phyloP scores from a whole-genome alignment of 1,140 invertebrate species.

The Thrips palmi region DNA sequence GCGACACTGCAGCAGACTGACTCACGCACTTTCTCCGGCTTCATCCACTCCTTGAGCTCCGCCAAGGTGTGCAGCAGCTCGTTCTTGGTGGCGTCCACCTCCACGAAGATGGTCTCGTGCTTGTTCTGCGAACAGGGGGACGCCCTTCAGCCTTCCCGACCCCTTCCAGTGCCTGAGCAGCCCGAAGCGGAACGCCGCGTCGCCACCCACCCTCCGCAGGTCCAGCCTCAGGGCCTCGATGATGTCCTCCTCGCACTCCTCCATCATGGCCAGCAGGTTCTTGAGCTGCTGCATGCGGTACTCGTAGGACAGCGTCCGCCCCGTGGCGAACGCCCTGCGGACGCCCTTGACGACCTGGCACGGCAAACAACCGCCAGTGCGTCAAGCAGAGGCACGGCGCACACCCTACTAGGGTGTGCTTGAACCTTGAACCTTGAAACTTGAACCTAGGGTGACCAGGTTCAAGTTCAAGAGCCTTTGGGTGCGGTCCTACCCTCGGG shows the following conservation, averaged over 20 bases:
- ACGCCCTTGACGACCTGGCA: conserved; percentile 43
- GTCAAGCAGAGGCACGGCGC: no score
- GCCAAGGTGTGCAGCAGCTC: conserved; percentile 41
- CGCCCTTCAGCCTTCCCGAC: no score
- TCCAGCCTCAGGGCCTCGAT: conserved; percentile 57
- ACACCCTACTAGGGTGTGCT: no score
- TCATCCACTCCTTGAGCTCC: conserved; percentile 46
- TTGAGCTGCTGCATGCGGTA: conserved; percentile 66
- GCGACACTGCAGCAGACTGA: not conserved
- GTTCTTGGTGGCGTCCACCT: conserved; percentile 44
- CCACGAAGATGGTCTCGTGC: conserved; percentile 43
- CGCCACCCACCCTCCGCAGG: conserved; percentile 42
- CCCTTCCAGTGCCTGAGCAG: no score
- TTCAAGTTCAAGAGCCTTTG: no score
- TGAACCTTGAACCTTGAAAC: no score
- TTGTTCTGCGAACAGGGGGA: conserved; percentile 40
- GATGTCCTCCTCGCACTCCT: conserved; percentile 58
- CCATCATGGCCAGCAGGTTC: conserved; percentile 48
- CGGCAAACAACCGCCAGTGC: no score
- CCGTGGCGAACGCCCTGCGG: conserved; percentile 39
- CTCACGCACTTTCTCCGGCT: conserved; percentile 39
- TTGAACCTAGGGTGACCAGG: no score
- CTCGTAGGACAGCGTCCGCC: conserved; percentile 50
- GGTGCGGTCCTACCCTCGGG: no score
- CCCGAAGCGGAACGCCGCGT: no score